Conservation (phyloP, 2,888 invertebrate species). For the Drosophila nr. perissopoda region DNA sequence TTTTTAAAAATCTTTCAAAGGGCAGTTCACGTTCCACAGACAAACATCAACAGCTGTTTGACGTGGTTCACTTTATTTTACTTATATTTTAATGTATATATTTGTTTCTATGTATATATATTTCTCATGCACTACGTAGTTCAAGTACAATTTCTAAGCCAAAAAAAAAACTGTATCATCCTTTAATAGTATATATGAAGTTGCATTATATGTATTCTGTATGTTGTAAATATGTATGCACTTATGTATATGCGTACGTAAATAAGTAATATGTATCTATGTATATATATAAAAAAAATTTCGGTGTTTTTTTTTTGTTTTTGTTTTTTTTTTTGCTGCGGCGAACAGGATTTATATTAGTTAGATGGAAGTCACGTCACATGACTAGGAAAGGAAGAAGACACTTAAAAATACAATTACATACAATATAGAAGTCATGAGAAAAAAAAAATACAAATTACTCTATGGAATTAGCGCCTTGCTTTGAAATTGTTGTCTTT, state of each 20-base stretch:
- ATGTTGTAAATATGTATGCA: constrained; percentile 26
- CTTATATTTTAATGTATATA: constrained; percentile 7
- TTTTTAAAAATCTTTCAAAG: constrained; percentile 74
- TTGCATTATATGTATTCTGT: constrained; percentile 23
- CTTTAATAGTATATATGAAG: constrained; percentile 27
- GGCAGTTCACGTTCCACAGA: constrained; percentile 75
- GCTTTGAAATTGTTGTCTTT: constrained; percentile 3
- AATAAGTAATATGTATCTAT: constrained; percentile 19
- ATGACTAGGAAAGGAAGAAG: constrained; percentile 23
- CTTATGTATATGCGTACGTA: constrained; percentile 24
- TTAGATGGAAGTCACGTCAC: constrained; percentile 22
- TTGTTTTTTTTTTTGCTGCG: neutral
- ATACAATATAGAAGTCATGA: constrained; percentile 4
- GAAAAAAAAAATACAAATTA: constrained; percentile 3
- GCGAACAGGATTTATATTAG: constrained; percentile 23
- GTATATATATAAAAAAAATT: constrained; percentile 32
- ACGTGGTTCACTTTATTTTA: constrained; percentile 15
- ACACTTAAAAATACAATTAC: constrained; percentile 13
- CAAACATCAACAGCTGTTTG: constrained; percentile 59
- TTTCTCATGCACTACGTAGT: constrained; percentile 40
- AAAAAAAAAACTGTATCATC: constrained; percentile 38
- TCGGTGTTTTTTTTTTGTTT: constrained; percentile 1
- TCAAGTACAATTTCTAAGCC: constrained; percentile 46
- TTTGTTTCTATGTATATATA: constrained; percentile 12
- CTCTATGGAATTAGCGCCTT: constrained; percentile 16